phyloP scores from a whole-genome alignment of 2,888 invertebrate genomes.

The Chrysolina americana region DNA sequence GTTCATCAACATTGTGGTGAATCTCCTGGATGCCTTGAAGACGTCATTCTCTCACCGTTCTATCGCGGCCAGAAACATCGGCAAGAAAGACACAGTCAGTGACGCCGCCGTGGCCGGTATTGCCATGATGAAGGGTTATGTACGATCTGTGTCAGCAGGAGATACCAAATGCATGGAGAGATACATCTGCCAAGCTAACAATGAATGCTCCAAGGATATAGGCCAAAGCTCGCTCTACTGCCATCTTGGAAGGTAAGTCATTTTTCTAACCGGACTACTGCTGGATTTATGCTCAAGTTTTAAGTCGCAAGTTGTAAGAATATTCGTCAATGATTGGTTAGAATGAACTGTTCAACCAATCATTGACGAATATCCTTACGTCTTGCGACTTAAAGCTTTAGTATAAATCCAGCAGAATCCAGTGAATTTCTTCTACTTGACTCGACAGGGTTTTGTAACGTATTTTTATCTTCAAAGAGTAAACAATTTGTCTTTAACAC shows the following conservation, averaged over 20 bases:
- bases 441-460: too few species aligned
- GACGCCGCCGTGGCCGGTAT: constrained; percentile 92
- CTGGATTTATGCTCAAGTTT: too few species aligned
- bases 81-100: constrained; percentile 90
- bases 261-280: too few species aligned
- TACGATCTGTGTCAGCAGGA: constrained; percentile 82
- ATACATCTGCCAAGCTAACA: constrained; percentile 91
- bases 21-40: constrained; percentile 91
- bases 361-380: too few species aligned
- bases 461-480: too few species aligned
- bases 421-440: too few species aligned
- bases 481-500: too few species aligned
- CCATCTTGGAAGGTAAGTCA: constrained; percentile 91
- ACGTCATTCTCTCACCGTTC: constrained; percentile 94
- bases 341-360: too few species aligned
- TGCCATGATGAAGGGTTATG: constrained; percentile 91
- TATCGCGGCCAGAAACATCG: constrained; percentile 85
- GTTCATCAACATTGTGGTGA: constrained; percentile 94
- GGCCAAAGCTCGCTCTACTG: constrained; percentile 90
- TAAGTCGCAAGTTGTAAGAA: too few species aligned
- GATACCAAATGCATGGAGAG: constrained; percentile 90
- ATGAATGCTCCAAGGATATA: constrained; percentile 86
- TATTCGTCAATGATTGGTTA: too few species aligned
- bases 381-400: too few species aligned
- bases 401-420: too few species aligned